Base-by-base conservation (phyloP, 2,113 vertebrate genomes). In the Hippocampus abdominalis region DNA sequence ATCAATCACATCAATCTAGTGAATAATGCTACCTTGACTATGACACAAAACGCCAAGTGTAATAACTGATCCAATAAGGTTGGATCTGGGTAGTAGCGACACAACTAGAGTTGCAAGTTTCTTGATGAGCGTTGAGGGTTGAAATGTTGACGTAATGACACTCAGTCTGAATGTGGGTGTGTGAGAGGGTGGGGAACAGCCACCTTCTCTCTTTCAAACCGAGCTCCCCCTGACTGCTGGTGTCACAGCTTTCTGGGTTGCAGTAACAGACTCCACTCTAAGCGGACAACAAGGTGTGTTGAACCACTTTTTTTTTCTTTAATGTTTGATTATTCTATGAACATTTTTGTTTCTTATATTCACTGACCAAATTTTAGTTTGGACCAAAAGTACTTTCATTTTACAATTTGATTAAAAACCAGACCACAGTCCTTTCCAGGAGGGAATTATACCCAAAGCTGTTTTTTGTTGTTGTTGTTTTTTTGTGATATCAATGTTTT, bases 141-240 rank as follows among this genome's bases (percentile, higher is more conserved):
- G 73, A 82, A 72, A 73, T 79, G 71, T 66, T 66, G 61, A 67
- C 70, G 73, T 56, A 70, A 59, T 81, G 84, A 83, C 79, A 89
- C 75, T 68, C 70, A 82, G 89, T 89, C 83, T 83, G 79, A 84
- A 79, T 15, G 74, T 71, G 64, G 78, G 81, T 79, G 69, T 48
- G 68, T 36, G 68, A 23, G 69, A 32, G 78, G 64, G 29, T 77
- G 40, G 62, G 87, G 86, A 89, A 89, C 91, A 91, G 89, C 70
- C 71, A 75, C 56, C 64, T 66, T 51, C 20, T 64, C 81, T 59
- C 74, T 54, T 66, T 67, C 27, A 69, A 68, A 53, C 64, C 39
- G 20, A 46, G 23, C 61, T 27, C 72, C 77, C 57, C 53, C 64
- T 72, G 74, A 64, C 68, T 56, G 51, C 73, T 75, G 75, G 86